Base-by-base conservation (phyloP, 2,113 vertebrate species). In the Ciconia maguari region DNA sequence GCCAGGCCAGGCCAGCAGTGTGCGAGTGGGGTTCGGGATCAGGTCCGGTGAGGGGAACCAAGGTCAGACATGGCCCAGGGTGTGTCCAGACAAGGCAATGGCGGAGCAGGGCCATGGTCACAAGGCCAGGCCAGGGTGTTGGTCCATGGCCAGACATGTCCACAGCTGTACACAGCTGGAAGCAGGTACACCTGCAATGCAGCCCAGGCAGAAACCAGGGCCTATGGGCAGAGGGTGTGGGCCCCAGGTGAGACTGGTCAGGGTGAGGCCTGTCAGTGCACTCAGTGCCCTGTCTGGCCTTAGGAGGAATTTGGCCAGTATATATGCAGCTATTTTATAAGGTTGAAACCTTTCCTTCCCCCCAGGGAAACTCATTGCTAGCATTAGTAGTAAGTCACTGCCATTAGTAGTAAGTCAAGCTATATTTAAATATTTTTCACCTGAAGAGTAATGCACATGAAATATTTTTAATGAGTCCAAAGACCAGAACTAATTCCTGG, bases 121-220 rank as follows among this genome's bases (percentile, higher is more conserved):
- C 0, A 3, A 49, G 69, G 26, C 15, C 76, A 44, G 57, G 34
- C 19, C 6, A 6, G 17, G 13, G 8, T 16, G 6, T 2, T 13
- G 42, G 12, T 41, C 38, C 42, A 3, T 14, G 19, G 22, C 15
- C 54, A 69, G 69, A 60, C 27, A 46, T 0, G 0, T 36, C n/a
- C 83, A 55, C 32, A 91, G 49, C 83, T 69, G 49, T 24, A 44
- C 16, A 2, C 36, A 68, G 69, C 58, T 81, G 78, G 36, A 62
- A 62, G 26, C 36, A 81, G 48, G 19, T 19, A 62, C 20, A 44
- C 8, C 25, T 52, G 78, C 46, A 19, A 11, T 2, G 32, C 41
- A 51, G 72, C 11, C 36, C 58, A 30, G 61, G 36, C 48, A 80
- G 78, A 71, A 68, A 54, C 26, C 9, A 46, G n/a, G 10, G 72